Evolutionary conservation across 2,888 invertebrate genomes (phyloP).

Genomic region (Drosophila fulvimacula): DNA sequence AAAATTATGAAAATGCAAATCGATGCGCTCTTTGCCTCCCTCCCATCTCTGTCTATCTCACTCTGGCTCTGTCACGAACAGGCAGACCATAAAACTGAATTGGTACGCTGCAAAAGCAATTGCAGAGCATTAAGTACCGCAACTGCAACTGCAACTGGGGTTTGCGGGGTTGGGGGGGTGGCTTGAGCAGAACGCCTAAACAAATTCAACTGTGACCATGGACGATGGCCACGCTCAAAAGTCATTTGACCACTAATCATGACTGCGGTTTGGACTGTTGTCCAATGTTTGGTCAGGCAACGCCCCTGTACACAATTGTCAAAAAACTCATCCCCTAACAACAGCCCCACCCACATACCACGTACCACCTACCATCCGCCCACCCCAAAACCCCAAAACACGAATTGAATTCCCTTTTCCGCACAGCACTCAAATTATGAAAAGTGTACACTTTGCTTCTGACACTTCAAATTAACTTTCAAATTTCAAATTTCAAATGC

Average conservation of each 20-base stretch:
- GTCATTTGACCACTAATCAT: constrained; percentile 78
- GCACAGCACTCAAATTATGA: constrained; percentile 70
- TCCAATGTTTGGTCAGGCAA: constrained; percentile 40
- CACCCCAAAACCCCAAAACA: constrained; percentile 1
- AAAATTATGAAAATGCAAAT: constrained; percentile 30
- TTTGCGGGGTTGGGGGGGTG: not conserved
- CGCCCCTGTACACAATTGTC: constrained; percentile 22
- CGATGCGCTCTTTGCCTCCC: constrained; percentile 6
- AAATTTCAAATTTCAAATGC: constrained; percentile 54
- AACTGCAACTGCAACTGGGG: not conserved
- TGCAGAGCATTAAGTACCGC: constrained; percentile 9
- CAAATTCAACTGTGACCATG: constrained; percentile 21
- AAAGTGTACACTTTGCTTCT: constrained; percentile 73
- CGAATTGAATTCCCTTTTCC: constrained; percentile 49
- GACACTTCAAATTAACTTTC: constrained; percentile 71
- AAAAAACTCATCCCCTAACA: no score
- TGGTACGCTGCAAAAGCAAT: not conserved
- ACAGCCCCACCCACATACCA: constrained; percentile 1
- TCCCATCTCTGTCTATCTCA: no score
- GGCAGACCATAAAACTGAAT: constrained; percentile 10
- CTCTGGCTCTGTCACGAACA: constrained; percentile 15
- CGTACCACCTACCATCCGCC: not conserved
- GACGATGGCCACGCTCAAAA: constrained; percentile 49
- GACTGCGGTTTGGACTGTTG: constrained; percentile 58
- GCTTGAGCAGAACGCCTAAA: not conserved